These are phyloP conservation scores for Pollenia labialis DNA, from an alignment of 2,888 invertebrate genomes.

Conservation along the genomic window DNA sequence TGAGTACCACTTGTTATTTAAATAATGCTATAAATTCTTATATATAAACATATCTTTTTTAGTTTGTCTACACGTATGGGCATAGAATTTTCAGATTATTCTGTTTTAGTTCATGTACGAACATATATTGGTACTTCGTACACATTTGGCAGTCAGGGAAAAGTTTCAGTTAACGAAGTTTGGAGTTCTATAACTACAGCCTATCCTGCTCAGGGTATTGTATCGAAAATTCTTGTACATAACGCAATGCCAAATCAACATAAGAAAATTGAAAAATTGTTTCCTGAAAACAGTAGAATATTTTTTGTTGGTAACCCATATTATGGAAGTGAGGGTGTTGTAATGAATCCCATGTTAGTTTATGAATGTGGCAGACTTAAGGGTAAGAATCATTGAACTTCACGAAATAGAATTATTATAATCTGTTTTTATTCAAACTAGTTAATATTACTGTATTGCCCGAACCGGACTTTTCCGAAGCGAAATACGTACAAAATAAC, in stretches of 20 bases:
- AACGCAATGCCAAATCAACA: constrained; percentile 82
- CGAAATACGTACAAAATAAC: constrained; percentile 76
- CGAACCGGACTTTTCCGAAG: constrained; percentile 79
- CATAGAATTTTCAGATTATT: constrained; percentile 89
- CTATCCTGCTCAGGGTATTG: constrained; percentile 86
- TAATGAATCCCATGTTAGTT: constrained; percentile 84
- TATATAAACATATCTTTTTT: constrained; percentile 32
- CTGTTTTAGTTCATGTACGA: constrained; percentile 89
- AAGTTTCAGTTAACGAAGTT: constrained; percentile 88
- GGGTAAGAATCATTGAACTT: constrained; percentile 73
- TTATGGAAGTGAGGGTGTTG: constrained; percentile 92
- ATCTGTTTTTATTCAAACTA: constrained; percentile 61
- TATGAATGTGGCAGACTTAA: constrained; percentile 82
- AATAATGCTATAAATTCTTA: neutral
- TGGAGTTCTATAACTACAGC: constrained; percentile 88
- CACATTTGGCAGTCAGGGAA: constrained; percentile 86
- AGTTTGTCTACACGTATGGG: constrained; percentile 87
- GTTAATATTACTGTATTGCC: constrained; percentile 80
- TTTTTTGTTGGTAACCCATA: constrained; percentile 92
- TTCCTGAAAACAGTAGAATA: constrained; percentile 87
- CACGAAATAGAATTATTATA: neutral
- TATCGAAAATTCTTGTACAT: constrained; percentile 77
- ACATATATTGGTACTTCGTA: constrained; percentile 89
- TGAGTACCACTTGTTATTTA: constrained; percentile 69
- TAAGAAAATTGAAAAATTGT: constrained; percentile 86